Conservation (phyloP, 2,113 vertebrate genomes). For the Heptranchias perlo region DNA sequence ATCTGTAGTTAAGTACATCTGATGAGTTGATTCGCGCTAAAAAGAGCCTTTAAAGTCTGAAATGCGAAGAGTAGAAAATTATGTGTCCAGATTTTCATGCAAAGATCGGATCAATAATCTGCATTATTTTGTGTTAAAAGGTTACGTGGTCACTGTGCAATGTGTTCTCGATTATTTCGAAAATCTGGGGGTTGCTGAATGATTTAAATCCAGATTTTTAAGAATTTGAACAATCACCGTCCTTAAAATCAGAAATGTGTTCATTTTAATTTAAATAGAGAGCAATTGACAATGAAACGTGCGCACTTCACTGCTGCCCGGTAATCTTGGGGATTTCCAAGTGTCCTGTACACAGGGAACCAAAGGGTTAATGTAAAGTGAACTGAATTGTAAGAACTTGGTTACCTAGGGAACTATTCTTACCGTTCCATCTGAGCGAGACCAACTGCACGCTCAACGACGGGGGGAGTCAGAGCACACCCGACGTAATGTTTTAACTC, state of each 20-base stretch:
- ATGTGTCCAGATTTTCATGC: neutral
- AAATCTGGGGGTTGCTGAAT: neutral
- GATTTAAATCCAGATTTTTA: neutral
- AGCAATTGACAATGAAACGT: neutral
- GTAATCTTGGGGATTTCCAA: neutral
- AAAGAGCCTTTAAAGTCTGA: neutral
- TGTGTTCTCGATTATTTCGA: neutral
- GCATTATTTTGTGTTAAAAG: neutral
- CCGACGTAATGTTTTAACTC: neutral
- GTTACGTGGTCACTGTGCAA: neutral
- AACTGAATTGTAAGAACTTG: constrained; percentile 80
- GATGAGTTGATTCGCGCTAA: neutral
- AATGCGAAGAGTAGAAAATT: neutral
- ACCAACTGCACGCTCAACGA: constrained; percentile 50
- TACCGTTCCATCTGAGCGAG: constrained; percentile 75
- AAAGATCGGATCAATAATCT: neutral
- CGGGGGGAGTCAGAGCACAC: neutral
- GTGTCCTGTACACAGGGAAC: neutral
- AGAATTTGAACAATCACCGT: neutral
- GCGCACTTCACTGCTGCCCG: neutral
- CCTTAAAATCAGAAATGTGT: neutral
- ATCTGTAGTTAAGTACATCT: neutral
- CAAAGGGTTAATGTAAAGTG: constrained; percentile 69
- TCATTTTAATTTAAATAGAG: neutral
- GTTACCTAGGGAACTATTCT: constrained; percentile 79